Evolutionary conservation across 1,140 invertebrate species (phyloP), one percentile per base, ranked within the genome.

Genomic region (Anoplolepis gracilipes): DNA sequence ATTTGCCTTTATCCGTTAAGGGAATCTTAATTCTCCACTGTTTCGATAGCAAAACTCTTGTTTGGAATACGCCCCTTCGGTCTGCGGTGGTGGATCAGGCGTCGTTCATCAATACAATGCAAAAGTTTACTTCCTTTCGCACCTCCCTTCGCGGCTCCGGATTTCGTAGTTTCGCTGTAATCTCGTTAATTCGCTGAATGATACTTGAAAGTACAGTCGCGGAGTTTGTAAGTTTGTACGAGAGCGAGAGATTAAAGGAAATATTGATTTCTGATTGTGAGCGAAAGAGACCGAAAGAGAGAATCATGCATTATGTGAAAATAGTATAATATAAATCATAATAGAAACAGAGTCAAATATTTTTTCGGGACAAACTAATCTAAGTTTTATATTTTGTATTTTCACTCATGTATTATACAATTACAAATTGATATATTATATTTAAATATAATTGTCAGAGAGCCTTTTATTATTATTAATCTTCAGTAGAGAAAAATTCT

Each of bases 241-340:
- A 46, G 39, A 69, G 77, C 49, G 42, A 81, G 78, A 82, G 67
- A 82, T 82, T 82, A 81, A n/a, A 57, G 78, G n/a, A 57, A 70
- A 25, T 69, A 73, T n/a, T 19, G 39, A 81, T 81, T 57, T 25
- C 25, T 62, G 57, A 75, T 28, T 61, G 30, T 36, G 22, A 19
- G 3, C 16, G 16, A 19, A 16, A 49, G 46, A 49, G 46, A 49
- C 3, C 0, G 16, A 49, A 16, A 49, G 46, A 19, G 16, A 49
- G 16, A 49, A 49, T 49, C 16, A 6, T 49, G 16, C 46, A 49
- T 19, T 16, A 16, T 19, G 8, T 19, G 55, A 73, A 49, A 65
- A 46, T 62, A 53, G n/a, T 5, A 39, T 76, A 76, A 61, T 59
- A 11, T 3, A 61, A 59, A 28, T 16, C 10, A 39, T 76, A 76